Evolutionary conservation across 2,888 invertebrate species (phyloP).

Genomic region (Orchesella flavescens): DNA sequence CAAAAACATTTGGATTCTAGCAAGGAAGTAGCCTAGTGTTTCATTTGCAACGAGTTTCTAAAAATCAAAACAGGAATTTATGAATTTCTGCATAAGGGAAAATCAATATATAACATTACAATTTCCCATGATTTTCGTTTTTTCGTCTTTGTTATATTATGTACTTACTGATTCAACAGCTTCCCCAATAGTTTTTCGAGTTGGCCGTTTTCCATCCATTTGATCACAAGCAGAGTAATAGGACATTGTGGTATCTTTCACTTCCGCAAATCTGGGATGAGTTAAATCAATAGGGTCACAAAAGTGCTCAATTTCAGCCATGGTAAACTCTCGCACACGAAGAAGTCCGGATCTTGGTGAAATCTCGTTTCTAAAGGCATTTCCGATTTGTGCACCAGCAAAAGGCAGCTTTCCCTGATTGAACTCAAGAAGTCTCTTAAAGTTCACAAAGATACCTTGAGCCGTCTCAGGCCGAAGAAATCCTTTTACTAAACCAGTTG

Average conservation of each 20-base stretch:
- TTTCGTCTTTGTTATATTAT: constrained; percentile 1
- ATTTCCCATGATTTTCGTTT: too few species aligned
- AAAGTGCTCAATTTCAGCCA: constrained; percentile 99
- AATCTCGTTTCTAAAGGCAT: constrained; percentile 99
- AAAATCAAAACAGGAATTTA: constrained; percentile 43
- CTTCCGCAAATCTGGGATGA: constrained; percentile 89
- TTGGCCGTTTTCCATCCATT: constrained; percentile 95
- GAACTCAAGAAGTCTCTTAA: constrained; percentile 96
- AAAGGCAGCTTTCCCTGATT: constrained; percentile 97
- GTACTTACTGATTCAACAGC: constrained; percentile 83
- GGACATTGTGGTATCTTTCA: constrained; percentile 84
- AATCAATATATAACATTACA: too few species aligned
- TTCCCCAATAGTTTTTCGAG: constrained; percentile 85
- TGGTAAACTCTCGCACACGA: constrained; percentile 97
- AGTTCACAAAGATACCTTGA: constrained; percentile 99
- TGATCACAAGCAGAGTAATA: constrained; percentile 97
- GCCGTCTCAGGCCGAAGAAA: constrained; percentile 98
- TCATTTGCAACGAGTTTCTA: constrained; percentile 93
- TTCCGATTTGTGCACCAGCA: constrained; percentile 99
- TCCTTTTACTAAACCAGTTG: constrained; percentile 84
- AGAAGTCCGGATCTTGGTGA: constrained; percentile 97
- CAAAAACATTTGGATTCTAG: constrained; percentile 92
- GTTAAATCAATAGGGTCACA: constrained; percentile 92
- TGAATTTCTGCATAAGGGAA: too few species aligned
- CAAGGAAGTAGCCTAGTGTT: constrained; percentile 98